These are phyloP conservation scores for Limnodromus scolopaceus DNA, from an alignment of 2,797 vertebrate species.

Conservation along the genomic window DNA sequence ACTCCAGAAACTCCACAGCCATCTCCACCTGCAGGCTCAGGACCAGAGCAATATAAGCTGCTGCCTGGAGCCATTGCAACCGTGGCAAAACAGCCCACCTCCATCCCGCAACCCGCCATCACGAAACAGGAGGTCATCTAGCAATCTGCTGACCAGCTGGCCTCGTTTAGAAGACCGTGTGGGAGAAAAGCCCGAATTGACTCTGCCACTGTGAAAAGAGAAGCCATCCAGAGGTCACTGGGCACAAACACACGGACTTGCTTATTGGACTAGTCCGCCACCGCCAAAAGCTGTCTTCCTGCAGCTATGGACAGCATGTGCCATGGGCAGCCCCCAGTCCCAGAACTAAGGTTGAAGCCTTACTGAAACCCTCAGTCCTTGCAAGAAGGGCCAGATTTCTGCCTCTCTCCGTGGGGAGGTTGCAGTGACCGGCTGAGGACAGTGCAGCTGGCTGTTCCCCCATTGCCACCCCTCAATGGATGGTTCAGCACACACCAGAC, in stretches of 20 bases:
- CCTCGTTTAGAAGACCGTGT: not conserved
- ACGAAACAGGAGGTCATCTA: constrained; percentile 98
- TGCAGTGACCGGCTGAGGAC: not conserved
- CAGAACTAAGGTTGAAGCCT: constrained; percentile 14
- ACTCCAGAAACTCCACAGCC: constrained; percentile 98
- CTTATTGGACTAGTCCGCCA: not conserved
- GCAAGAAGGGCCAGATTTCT: constrained; percentile 10
- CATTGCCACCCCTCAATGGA: not conserved
- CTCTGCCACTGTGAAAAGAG: constrained; percentile 50
- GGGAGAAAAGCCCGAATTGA: not conserved
- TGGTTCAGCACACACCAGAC: not conserved
- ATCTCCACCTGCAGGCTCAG: constrained; percentile 91
- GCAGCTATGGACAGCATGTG: not conserved
- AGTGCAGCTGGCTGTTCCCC: not conserved
- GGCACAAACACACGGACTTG: not conserved
- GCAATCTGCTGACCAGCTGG: constrained; percentile 5
- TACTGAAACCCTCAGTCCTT: not conserved
- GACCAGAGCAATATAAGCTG: constrained; percentile 96
- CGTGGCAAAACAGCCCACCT: constrained; percentile 90
- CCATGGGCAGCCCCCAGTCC: not conserved
- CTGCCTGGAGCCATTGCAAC: constrained; percentile 92
- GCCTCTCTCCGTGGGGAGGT: not conserved
- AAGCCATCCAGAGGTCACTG: constrained; percentile 10
- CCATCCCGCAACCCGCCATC: constrained; percentile 92
- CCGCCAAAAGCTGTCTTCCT: constrained; percentile 15